These are phyloP conservation scores for Penaeus indicus DNA, from an alignment of 1,140 invertebrate species.

Conservation along the genomic window DNA sequence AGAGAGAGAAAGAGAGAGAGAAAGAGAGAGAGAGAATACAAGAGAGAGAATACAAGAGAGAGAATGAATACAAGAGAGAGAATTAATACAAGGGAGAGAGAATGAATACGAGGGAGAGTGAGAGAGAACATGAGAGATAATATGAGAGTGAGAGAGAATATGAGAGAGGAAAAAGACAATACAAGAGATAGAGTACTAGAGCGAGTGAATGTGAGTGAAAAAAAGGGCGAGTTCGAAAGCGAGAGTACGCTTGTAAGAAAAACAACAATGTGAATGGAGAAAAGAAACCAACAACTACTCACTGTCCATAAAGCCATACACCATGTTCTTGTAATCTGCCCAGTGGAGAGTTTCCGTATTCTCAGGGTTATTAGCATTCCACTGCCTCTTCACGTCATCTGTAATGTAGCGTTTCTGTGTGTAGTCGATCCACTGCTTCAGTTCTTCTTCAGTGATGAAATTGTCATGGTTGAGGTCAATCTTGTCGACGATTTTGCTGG, in stretches of 20 bases:
- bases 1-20: no score
- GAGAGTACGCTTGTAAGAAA: not conserved
- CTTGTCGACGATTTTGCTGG: conserved; percentile 50
- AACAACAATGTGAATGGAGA: not conserved
- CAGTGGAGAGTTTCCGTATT: conserved; percentile 84
- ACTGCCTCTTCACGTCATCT: conserved; percentile 92
- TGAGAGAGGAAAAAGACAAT: no score
- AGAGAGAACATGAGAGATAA: no score
- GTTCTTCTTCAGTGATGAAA: conserved; percentile 78
- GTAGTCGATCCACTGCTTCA: conserved; percentile 96
- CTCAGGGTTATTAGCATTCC: conserved; percentile 89
- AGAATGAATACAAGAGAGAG: no score
- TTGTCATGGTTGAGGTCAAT: conserved; percentile 44
- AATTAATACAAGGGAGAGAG: no score
- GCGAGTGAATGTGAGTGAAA: no score
- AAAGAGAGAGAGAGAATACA: no score
- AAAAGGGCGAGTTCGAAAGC: no score
- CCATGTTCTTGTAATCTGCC: conserved; percentile 85
- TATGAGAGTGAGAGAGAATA: no score
- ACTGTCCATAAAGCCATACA: conserved; percentile 90
- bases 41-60: no score
- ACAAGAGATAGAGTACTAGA: no score
- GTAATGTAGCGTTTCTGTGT: conserved; percentile 92
- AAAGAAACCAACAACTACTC: conserved; percentile 52
- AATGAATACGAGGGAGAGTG: no score